phyloP scores from a whole-genome alignment of 2,888 invertebrate species.

The Alcis repandata region DNA sequence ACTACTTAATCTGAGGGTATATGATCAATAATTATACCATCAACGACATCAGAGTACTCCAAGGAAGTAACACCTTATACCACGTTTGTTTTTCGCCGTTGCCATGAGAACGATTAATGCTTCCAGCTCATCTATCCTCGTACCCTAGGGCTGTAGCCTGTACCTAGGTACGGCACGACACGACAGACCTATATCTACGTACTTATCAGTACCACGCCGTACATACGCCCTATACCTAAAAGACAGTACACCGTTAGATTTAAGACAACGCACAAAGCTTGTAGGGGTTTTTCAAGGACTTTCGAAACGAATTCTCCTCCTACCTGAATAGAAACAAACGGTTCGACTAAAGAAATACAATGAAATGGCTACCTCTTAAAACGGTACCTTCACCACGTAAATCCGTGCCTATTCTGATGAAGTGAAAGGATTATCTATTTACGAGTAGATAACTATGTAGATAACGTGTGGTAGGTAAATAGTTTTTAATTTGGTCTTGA shows the following conservation, averaged over 20 bases:
- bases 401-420: too few relatives aligned
- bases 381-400: too few relatives aligned
- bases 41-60: too few relatives aligned
- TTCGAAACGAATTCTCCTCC: background rate
- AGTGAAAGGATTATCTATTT: too few relatives aligned
- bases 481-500: too few relatives aligned
- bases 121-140: conserved; percentile 41
- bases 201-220: conserved; percentile 37
- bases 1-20: too few relatives aligned
- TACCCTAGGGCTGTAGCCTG: conserved; percentile 55
- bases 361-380: too few relatives aligned
- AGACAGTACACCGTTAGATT: conserved; percentile 65
- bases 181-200: conserved; percentile 44
- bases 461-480: too few relatives aligned
- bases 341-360: background rate
- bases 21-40: too few relatives aligned
- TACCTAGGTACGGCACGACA: conserved; percentile 70
- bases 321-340: background rate
- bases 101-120: conserved; percentile 70
- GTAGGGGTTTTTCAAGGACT: background rate
- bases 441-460: too few relatives aligned
- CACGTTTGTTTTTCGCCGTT: conserved; percentile 72
- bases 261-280: conserved; percentile 51
- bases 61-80: conserved; percentile 40
- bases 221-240: conserved; percentile 58